A percentile compares a stretch with the other conserved stretches of the same genome.
phyloP scores from a whole-genome alignment of 2,888 invertebrate species.

The Cantharis rufa region DNA sequence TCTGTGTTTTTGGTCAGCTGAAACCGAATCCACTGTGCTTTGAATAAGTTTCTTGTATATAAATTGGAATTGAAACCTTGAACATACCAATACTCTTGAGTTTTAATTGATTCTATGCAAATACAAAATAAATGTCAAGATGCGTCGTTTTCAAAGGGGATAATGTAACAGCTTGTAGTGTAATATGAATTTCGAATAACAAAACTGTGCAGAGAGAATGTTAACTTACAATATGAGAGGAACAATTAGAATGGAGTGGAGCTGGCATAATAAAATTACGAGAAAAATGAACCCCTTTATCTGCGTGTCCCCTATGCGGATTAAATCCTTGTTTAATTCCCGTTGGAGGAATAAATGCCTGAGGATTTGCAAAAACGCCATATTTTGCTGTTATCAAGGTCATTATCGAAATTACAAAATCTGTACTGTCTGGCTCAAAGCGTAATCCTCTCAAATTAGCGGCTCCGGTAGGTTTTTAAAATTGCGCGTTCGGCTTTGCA shows the following conservation, averaged over 20 bases:
- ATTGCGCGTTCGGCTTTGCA: neutral
- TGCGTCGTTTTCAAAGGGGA: neutral
- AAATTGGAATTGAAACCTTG: neutral
- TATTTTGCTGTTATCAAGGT: slow-evolving; percentile 55
- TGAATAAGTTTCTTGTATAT: neutral
- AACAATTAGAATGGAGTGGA: slow-evolving; percentile 14
- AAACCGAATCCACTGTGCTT: no score
- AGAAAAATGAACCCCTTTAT: slow-evolving; percentile 40
- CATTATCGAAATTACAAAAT: slow-evolving; percentile 53
- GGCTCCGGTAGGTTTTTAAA: slow-evolving; percentile 8
- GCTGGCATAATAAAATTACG: slow-evolving; percentile 38
- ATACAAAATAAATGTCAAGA: neutral
- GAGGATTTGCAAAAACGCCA: slow-evolving; percentile 55
- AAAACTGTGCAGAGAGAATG: neutral
- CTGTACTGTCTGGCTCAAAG: slow-evolving; percentile 24
- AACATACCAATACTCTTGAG: neutral
- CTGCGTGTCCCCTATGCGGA: slow-evolving; percentile 28
- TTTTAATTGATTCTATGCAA: neutral
- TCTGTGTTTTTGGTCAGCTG: no score
- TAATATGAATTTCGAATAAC: neutral
- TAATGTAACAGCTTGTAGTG: neutral
- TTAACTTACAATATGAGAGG: slow-evolving; percentile 33
- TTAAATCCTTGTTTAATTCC: slow-evolving; percentile 45
- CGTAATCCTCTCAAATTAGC: slow-evolving; percentile 30
- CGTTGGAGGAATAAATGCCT: slow-evolving; percentile 50